phyloP scores from a whole-genome alignment of 2,113 vertebrate genomes.

The Triplophysa rosa region DNA sequence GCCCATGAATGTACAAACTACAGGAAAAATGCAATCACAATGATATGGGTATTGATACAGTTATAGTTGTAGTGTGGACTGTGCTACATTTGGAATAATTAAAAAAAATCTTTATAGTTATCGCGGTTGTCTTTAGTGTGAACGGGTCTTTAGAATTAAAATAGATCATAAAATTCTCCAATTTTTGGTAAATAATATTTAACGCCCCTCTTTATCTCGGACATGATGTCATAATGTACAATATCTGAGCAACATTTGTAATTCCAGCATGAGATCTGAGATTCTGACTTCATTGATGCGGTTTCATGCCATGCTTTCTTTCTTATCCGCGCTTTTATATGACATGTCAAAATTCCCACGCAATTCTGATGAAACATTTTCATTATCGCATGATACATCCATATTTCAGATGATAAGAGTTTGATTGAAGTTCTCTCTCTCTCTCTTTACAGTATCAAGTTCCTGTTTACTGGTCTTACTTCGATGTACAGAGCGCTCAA shows the following conservation, averaged over 20 bases:
- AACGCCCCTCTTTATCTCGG: neutral
- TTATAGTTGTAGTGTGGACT: too few relatives aligned
- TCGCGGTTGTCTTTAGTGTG: too few relatives aligned
- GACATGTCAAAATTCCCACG: neutral
- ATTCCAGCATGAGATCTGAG: neutral
- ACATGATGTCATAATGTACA: slow-evolving; percentile 3
- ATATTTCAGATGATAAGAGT: neutral
- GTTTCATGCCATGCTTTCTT: neutral
- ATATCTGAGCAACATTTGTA: slow-evolving; percentile 9
- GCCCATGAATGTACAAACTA: too few relatives aligned
- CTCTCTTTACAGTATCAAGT: slow-evolving; percentile 26
- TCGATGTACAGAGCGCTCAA: slow-evolving; percentile 6
- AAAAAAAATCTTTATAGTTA: too few relatives aligned
- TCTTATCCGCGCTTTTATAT: neutral
- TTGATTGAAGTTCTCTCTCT: neutral
- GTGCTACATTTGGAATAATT: too few relatives aligned
- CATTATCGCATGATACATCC: neutral
- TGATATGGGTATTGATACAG: too few relatives aligned
- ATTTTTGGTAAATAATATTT: neutral
- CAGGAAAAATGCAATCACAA: too few relatives aligned
- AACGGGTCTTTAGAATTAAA: too few relatives aligned
- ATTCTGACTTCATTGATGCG: neutral
- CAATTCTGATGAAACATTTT: neutral
- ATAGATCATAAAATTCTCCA: too few relatives aligned
- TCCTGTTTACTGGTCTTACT: slow-evolving; percentile 36